Evolutionary conservation across 1,140 invertebrate genomes (phyloP).

Genomic region (Nixonia krombeini): DNA sequence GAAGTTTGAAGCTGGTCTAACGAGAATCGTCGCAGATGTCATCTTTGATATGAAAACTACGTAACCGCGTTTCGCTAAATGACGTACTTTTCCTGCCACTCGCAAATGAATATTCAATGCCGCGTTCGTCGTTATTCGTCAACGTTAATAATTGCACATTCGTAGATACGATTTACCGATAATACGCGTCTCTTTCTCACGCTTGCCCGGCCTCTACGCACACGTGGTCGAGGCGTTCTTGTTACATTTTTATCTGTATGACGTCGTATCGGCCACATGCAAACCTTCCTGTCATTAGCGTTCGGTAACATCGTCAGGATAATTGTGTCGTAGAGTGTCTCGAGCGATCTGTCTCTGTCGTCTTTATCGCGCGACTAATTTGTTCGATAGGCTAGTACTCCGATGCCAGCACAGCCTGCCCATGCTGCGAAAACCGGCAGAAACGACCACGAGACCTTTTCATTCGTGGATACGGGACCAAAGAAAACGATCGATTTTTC

Average conservation of each 20-base stretch:
- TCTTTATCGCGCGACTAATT: slow-evolving; percentile 66
- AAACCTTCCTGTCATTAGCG: slow-evolving; percentile 16
- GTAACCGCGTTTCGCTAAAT: too few species aligned
- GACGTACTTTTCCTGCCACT: slow-evolving; percentile 12
- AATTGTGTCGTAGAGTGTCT: slow-evolving; percentile 59
- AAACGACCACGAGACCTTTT: slow-evolving; percentile 22
- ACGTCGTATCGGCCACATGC: too few species aligned
- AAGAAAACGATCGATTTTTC: slow-evolving; percentile 22
- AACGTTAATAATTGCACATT: slow-evolving; percentile 31
- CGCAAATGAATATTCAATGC: slow-evolving; percentile 20
- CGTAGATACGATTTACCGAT: slow-evolving; percentile 25
- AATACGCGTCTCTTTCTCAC: slow-evolving; percentile 8
- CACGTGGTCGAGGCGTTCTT: not conserved
- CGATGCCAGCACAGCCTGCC: slow-evolving; percentile 9
- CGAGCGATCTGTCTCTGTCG: slow-evolving; percentile 67
- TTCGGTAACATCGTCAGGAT: slow-evolving; percentile 36
- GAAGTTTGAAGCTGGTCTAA: not conserved
- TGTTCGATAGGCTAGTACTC: slow-evolving; percentile 58
- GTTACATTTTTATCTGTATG: too few species aligned
- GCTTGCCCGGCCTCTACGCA: not conserved
- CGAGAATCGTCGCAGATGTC: not conserved
- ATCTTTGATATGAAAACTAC: not conserved
- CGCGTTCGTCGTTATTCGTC: slow-evolving; percentile 3
- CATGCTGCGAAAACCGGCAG: not conserved
- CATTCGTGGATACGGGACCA: slow-evolving; percentile 22